These are phyloP conservation scores for Grammomys surdaster DNA, from an alignment of 2,113 vertebrate species.

Conservation along the genomic window DNA sequence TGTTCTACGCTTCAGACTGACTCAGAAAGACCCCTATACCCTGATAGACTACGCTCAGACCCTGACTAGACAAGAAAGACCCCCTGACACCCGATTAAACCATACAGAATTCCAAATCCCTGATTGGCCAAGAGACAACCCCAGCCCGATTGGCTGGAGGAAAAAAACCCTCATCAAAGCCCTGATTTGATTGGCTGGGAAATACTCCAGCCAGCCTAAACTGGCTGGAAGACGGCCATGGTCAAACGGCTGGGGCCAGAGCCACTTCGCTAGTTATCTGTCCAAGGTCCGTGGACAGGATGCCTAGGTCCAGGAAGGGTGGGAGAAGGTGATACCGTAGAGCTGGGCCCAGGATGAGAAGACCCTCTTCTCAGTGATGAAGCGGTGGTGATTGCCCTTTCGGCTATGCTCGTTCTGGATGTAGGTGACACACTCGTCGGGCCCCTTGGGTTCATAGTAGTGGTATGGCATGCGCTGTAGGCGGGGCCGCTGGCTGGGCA, in stretches of 20 bases:
- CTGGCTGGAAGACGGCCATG: neutral
- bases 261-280: neutral
- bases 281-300: neutral
- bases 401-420: conserved; percentile 93
- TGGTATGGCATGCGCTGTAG: conserved; percentile 94
- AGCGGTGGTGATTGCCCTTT: conserved; percentile 96
- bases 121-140: conserved; percentile 65
- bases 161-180: neutral
- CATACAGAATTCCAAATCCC: conserved; percentile 71
- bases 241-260: neutral
- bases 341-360: conserved; percentile 95
- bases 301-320: conserved; percentile 91
- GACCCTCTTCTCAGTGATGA: conserved; percentile 98
- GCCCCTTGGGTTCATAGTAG: conserved; percentile 96
- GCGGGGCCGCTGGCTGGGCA: conserved; percentile 85
- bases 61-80: conserved; percentile 73
- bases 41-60: conserved; percentile 78
- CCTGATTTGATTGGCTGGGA: conserved; percentile 45
- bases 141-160: conserved; percentile 27
- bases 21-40: conserved; percentile 76
- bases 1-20: conserved; percentile 36
- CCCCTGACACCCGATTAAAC: conserved; percentile 58
- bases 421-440: conserved; percentile 95
- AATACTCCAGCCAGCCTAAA: conserved; percentile 15
- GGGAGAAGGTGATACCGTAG: conserved; percentile 96